Percentiles rank a stretch among this genome's conserved stretches.
phyloP scores from a whole-genome alignment of 2,888 invertebrate genomes.

The Homarus gammarus region DNA sequence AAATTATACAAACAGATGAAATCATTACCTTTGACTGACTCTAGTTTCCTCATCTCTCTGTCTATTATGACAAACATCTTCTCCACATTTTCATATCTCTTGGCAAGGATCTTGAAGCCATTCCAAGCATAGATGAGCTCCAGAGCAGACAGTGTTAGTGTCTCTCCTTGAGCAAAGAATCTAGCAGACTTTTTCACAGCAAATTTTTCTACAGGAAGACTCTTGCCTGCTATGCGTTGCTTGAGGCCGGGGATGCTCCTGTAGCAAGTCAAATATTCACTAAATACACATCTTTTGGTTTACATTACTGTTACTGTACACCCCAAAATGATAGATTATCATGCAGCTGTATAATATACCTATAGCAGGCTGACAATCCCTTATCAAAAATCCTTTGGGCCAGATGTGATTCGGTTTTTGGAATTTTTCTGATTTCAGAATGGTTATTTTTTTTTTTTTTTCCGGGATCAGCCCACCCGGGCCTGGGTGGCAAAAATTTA shows the following conservation, averaged over 20 bases:
- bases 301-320: too few relatives aligned
- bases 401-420: too few relatives aligned
- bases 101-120: slow-evolving; percentile 89
- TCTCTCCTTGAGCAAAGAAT: slow-evolving; percentile 87
- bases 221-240: slow-evolving; percentile 96
- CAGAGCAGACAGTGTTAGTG: slow-evolving; percentile 88
- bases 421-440: too few relatives aligned
- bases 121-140: slow-evolving; percentile 97
- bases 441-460: too few relatives aligned
- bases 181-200: slow-evolving; percentile 91
- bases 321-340: too few relatives aligned
- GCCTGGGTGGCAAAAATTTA: too few relatives aligned
- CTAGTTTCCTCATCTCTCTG: slow-evolving; percentile 79
- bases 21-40: slow-evolving; percentile 70
- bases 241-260: slow-evolving; percentile 90
- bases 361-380: too few relatives aligned
- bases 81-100: slow-evolving; percentile 82
- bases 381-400: too few relatives aligned
- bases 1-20: too few relatives aligned
- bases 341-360: too few relatives aligned
- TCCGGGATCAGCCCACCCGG: too few relatives aligned
- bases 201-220: slow-evolving; percentile 98
- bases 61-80: slow-evolving; percentile 84
- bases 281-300: too few relatives aligned
- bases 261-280: slow-evolving; percentile 66